A percentile compares a stretch with the other conserved stretches of the same genome.
Conservation (phyloP, 1,140 invertebrate genomes). For the Drosophila ercepeae region DNA sequence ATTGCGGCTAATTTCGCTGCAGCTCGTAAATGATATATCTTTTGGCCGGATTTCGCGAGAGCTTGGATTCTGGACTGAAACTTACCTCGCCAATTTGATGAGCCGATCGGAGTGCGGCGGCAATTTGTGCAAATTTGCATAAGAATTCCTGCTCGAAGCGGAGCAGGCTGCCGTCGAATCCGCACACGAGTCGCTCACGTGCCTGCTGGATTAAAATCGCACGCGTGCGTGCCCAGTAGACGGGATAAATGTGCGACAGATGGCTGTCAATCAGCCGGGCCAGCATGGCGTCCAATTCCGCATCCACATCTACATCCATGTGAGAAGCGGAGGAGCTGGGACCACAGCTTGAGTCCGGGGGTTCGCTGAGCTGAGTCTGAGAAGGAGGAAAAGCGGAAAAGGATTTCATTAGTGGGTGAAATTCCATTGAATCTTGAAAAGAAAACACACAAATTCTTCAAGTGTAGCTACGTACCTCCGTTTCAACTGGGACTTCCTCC, state of each 20-base stretch:
- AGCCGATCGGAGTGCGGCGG: slow-evolving; percentile 84
- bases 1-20: slow-evolving; percentile 36
- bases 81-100: slow-evolving; percentile 82
- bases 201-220: slow-evolving; percentile 87
- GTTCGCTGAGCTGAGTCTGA: slow-evolving; percentile 1
- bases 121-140: slow-evolving; percentile 86
- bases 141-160: slow-evolving; percentile 87
- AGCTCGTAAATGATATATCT: slow-evolving; percentile 41
- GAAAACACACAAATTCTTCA: background rate
- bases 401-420: background rate
- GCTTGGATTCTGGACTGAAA: slow-evolving; percentile 21
- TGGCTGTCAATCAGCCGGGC: slow-evolving; percentile 86
- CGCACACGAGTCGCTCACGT: slow-evolving; percentile 87
- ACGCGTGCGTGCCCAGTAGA: slow-evolving; percentile 85
- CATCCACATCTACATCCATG: slow-evolving; percentile 3
- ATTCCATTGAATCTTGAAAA: background rate
- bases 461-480: slow-evolving; percentile 20
- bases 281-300: slow-evolving; percentile 48
- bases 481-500: slow-evolving; percentile 15
- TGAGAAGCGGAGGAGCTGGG: background rate
- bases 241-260: slow-evolving; percentile 86
- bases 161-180: slow-evolving; percentile 87
- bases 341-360: background rate
- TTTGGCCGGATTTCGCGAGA: slow-evolving; percentile 11
- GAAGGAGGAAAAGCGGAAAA: background rate